Conservation (phyloP, 1,140 invertebrate genomes). For the Subanguina moxae region DNA sequence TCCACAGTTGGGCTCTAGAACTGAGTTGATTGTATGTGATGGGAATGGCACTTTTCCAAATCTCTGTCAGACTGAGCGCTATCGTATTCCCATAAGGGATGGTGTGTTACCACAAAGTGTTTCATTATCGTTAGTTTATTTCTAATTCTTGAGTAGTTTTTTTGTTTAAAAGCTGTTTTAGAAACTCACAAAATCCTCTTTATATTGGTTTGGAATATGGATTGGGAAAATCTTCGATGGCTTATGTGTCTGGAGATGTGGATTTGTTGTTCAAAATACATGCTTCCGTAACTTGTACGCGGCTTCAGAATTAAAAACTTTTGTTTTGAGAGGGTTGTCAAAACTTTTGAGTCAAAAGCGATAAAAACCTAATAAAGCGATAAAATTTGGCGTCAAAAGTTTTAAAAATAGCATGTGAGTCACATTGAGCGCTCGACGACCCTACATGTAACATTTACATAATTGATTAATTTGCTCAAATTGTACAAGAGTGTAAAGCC, state of each 20-base stretch:
- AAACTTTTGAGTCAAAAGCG: too few species aligned
- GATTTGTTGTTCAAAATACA: conserved; percentile 53
- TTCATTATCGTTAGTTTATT: too few species aligned
- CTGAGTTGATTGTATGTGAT: conserved; percentile 53
- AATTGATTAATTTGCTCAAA: too few species aligned
- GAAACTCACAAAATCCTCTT: conserved; percentile 50
- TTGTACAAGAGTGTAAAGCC: too few species aligned
- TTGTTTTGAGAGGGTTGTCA: neutral
- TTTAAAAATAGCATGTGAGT: too few species aligned
- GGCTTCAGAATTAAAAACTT: conserved; percentile 7
- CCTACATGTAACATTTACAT: too few species aligned
- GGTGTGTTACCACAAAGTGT: conserved; percentile 56
- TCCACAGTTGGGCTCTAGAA: conserved; percentile 9
- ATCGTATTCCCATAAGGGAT: conserved; percentile 48
- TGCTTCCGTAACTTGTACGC: conserved; percentile 45
- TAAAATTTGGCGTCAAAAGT: too few species aligned
- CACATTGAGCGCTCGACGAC: too few species aligned
- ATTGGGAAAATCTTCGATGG: conserved; percentile 23
- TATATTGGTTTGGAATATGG: conserved; percentile 52
- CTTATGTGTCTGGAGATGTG: conserved; percentile 47
- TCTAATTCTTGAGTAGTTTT: too few species aligned
- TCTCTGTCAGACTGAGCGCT: conserved; percentile 41
- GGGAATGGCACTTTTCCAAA: conserved; percentile 40
- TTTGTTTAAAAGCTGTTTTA: conserved; percentile 14
- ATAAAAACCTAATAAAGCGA: too few species aligned